Evolutionary conservation across 2,888 invertebrate species (phyloP), one percentile per base, ranked within the genome.

Genomic region (Leptothorax acervorum): DNA sequence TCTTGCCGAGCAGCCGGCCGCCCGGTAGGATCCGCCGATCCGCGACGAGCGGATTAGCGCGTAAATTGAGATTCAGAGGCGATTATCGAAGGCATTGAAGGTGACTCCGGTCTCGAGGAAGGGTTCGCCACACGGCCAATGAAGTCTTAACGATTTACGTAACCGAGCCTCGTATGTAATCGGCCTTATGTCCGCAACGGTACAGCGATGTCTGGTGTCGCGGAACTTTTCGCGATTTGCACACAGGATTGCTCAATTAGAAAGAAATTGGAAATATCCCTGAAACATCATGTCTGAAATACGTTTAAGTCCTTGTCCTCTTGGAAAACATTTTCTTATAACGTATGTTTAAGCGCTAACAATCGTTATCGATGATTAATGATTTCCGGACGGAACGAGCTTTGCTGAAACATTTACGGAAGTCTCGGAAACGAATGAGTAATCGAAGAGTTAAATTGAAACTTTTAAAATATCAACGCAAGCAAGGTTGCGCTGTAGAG

Each of bases 71-170:
- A 92, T 92, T 92, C 88, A 92, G 87, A 92, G 88, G 86, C 85
- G 90, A 85, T 92, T 91, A 92, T 92, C 89, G 66, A 66, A 65
- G 90, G 86, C 87, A 89, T 89, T 87, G 90, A 91, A 91, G 93
- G 91, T 92, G 92, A 92, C 91, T 92, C 90, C 45, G 45, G 90
- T 89, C 91, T 87, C 86, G 90, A 91, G 87, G 91, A 92, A 93
- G 91, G 92, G 91, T 92, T 91, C 88, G 35, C 88, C 88, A 90
- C 88, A 88, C 88, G 89, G 87, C 91, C 92, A 93, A 93, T 93
- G 91, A 92, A 92, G 92, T 91, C 90, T 73, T 90, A 92, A 93
- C 92, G 92, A 93, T 93, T 93, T 93, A 93, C 92, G 92, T 93
- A 93, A 93, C 91, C 15, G 92, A 92, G 92, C 89, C 90, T 92